Base-by-base conservation (phyloP, 2,797 vertebrate genomes). In the Neoniphon sammara region DNA sequence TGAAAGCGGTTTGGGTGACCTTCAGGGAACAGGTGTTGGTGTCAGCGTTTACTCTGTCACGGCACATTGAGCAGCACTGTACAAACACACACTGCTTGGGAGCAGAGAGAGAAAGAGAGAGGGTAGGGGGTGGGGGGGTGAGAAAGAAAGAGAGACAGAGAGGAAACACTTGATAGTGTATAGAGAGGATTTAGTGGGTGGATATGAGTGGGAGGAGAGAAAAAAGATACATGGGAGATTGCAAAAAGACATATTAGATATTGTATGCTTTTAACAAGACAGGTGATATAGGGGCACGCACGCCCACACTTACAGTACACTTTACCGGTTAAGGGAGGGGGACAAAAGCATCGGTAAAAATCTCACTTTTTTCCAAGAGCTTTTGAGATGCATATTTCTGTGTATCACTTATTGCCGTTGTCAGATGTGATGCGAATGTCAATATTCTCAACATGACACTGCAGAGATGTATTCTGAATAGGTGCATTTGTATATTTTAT, bases 1-100 rank as follows among this genome's bases (percentile, higher is more conserved):
- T 55, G 59, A 54, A 62, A 39, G 61, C 58, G 74, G 71, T 74
- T 81, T 76, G 66, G 53, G 67, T 89, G 89, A 92, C 89, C 91
- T 93, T 91, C 82, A 67, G 80, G 86, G 90, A 91, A 88, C 90
- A 91, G 88, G 91, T 92, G 89, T 90, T 87, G 81, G 83, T 90
- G 86, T 89, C 86, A 87, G 87, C 81, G 68, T 90, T 91, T 89
- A 91, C 88, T 85, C 81, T 74, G 90, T 89, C 89, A 91, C 64
- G 68, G 84, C 78, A 80, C 87, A 90, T 82, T 87, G 85, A 91
- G 82, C 89, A 88, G 79, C 69, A 72, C 77, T 73, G 75, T 83
- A 66, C 85, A 91, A 89, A 92, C 81, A 90, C 82, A 61, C 82
- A 21, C 6, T 42, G 34, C 17, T 44, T 70, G 55, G 31, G 49